A percentile compares a stretch with the other conserved stretches of the same genome.
phyloP scores from a whole-genome alignment of 2,888 invertebrate genomes.

The Lobophora halterata region DNA sequence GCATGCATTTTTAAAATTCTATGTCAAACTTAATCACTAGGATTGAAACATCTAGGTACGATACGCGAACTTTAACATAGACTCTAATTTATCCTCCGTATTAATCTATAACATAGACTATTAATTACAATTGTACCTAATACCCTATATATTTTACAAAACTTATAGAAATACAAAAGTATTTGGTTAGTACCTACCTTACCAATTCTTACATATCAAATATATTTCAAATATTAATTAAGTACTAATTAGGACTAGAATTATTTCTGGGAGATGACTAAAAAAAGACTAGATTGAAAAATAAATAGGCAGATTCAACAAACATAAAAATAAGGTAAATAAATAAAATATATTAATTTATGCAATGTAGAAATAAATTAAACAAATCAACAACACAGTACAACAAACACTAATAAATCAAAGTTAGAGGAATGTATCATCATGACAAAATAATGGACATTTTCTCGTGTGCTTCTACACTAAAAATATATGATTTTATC shows the following conservation, averaged over 20 bases:
- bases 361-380: constrained; percentile 43
- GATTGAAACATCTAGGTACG: constrained; percentile 20
- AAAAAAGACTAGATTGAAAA: constrained; percentile 49
- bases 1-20: constrained; percentile 3
- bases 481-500: too few relatives aligned
- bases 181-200: constrained; percentile 22
- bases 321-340: constrained; percentile 32
- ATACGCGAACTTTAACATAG: constrained; percentile 22
- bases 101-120: constrained; percentile 44
- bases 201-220: constrained; percentile 18
- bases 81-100: constrained; percentile 39
- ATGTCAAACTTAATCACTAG: constrained; percentile 10
- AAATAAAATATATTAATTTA: constrained; percentile 4
- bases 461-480: constrained; percentile 18
- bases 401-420: constrained; percentile 34
- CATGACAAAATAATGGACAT: constrained; percentile 13
- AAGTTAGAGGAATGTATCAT: constrained; percentile 54
- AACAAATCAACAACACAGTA: constrained; percentile 45
- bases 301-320: constrained; percentile 43
- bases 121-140: constrained; percentile 31
- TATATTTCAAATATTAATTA: constrained; percentile 12
- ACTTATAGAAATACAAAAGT: constrained; percentile 39
- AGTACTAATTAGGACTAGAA: constrained; percentile 43
- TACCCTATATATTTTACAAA: constrained; percentile 42
- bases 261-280: constrained; percentile 39